Evolutionary conservation across 2,113 vertebrate species (phyloP), one percentile per base, ranked within the genome.

Genomic region (Nannospalax galili): DNA sequence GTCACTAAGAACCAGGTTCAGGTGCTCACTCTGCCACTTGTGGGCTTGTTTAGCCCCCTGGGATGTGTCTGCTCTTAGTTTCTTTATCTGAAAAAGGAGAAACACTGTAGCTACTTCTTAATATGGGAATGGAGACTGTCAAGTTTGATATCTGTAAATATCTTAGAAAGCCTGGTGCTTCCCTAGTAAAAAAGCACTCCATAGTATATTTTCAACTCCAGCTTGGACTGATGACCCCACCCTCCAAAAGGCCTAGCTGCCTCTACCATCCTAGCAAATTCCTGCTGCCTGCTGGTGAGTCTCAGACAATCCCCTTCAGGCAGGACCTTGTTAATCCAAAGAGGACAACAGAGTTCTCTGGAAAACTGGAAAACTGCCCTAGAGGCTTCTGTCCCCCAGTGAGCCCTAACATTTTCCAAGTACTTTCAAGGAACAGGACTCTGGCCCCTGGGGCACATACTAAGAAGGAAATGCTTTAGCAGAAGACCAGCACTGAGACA

Each of bases 11-110:
- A 42, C 58, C 67, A 80, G 7, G 60, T 69, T 94, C 95, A 72
- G 52, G 64, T 67, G 37, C 58, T 30, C 1, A 5, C 32, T 11
- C 28, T 45, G 60, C 85, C 72, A 2, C 20, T 74, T 75, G 32
- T 12, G 37, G 24, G 1, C 28, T 42, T 58, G 22, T 40, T 26
- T 26, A 28, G 17, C 56, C 48, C 37, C 52, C 3, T 60, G 12
- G 62, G 35, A 60, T 7, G 0, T 14, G 7, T 26, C 62, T 90
- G 62, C 42, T 12, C n/a, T 78, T 42, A 2, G 2, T 26, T 22
- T 94, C 70, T 67, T 81, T 62, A 42, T 40, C 35, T 84, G 24
- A 11, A 30, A 78, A 75, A 45, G 64, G 65, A 67, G 93, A 85
- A 80, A 30, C 52, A 58, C 22, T 5, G 32, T 19, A 62, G 22